These are phyloP conservation scores for Drosophila ezoana DNA, from an alignment of 2,888 invertebrate genomes.

Conservation along the genomic window DNA sequence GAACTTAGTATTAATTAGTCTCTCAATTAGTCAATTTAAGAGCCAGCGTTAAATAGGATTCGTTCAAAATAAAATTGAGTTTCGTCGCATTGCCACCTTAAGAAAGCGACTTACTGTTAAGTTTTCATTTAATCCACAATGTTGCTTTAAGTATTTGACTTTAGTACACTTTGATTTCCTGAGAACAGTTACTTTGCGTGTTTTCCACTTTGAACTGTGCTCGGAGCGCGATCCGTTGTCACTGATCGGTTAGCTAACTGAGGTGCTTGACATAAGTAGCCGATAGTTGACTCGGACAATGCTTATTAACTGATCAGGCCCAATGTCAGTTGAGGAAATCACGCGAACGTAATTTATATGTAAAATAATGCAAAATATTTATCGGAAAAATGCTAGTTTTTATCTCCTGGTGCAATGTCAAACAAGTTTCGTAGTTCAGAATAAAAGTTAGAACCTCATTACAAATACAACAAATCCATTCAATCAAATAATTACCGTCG, in stretches of 20 bases:
- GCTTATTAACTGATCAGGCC: conserved; percentile 34
- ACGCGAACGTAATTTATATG: conserved; percentile 46
- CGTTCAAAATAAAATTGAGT: neutral
- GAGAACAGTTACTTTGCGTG: neutral
- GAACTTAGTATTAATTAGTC: neutral
- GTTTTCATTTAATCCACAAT: neutral
- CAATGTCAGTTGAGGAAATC: conserved; percentile 38
- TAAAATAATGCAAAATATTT: conserved; percentile 26
- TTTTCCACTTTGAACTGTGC: conserved; percentile 29
- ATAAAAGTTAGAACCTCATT: neutral
- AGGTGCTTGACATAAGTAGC: conserved; percentile 37
- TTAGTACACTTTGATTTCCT: neutral
- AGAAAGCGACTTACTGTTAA: no score
- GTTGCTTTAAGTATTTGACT: neutral
- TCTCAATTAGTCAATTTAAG: neutral
- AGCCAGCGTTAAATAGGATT: neutral
- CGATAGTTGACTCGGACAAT: conserved; percentile 84
- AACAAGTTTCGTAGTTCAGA: conserved; percentile 11
- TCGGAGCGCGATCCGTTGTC: conserved; percentile 32
- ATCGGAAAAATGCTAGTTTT: conserved; percentile 4
- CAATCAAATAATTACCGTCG: neutral
- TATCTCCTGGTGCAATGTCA: conserved; percentile 39
- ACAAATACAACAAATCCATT: neutral
- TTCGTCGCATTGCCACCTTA: neutral
- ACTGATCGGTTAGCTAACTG: conserved; percentile 45